A percentile compares a stretch with the other conserved stretches of the same genome.
phyloP scores from a whole-genome alignment of 2,888 invertebrate species.

The Lithosia quadra region DNA sequence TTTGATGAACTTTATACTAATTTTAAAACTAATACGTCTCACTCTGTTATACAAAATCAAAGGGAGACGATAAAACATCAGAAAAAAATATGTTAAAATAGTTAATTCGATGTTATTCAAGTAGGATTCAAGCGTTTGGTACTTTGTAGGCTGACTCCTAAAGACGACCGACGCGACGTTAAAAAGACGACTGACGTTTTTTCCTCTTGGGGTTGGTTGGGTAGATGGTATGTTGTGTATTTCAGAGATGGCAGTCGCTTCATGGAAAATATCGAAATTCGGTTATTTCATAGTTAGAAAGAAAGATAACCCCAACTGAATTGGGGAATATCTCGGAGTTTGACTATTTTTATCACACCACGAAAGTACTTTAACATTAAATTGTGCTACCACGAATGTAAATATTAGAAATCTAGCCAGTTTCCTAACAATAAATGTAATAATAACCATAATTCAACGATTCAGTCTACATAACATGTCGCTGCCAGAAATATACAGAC shows the following conservation, averaged over 20 bases:
- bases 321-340: too few species aligned
- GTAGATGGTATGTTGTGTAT: too few species aligned
- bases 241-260: too few species aligned
- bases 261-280: too few species aligned
- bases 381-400: neutral
- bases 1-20: constrained; percentile 22
- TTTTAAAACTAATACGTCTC: neutral
- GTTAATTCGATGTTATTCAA: neutral
- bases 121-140: too few species aligned
- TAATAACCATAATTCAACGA: neutral
- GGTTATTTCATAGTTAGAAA: too few species aligned
- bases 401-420: neutral
- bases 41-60: neutral
- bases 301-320: too few species aligned
- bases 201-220: too few species aligned
- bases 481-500: neutral
- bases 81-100: neutral
- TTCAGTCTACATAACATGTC: neutral
- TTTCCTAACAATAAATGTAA: neutral
- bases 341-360: too few species aligned
- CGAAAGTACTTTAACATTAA: neutral
- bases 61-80: neutral
- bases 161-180: too few species aligned
- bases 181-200: too few species aligned
- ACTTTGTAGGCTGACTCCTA: too few species aligned